Evolutionary conservation across 2,113 vertebrate species (phyloP).

Genomic region (Passer domesticus): DNA sequence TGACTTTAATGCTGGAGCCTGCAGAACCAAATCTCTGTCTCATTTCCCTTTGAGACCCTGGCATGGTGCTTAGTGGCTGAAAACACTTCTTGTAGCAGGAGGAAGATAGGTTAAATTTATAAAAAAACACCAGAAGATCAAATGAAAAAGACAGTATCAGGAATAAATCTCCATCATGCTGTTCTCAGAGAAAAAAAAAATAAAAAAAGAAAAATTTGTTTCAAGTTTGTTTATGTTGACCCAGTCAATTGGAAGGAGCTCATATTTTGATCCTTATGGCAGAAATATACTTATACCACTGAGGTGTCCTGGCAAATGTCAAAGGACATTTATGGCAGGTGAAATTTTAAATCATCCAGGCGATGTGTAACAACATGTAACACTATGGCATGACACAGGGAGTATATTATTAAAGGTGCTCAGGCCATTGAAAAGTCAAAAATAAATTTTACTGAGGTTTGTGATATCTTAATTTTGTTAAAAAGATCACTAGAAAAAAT

Average conservation of each 20-base stretch:
- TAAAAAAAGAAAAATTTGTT: neutral
- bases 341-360: constrained; percentile 3
- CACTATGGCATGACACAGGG: neutral
- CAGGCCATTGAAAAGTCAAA: constrained; percentile 22
- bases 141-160: neutral
- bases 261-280: neutral
- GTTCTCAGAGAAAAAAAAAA: neutral
- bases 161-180: neutral
- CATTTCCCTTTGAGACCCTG: neutral
- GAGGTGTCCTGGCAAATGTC: neutral
- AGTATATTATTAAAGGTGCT: constrained; percentile 35
- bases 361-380: neutral
- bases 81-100: neutral
- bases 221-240: neutral
- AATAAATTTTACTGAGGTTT: constrained; percentile 49
- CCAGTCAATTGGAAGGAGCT: neutral
- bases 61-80: neutral
- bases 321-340: constrained; percentile 8
- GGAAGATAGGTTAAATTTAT: neutral
- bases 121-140: neutral
- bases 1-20: neutral
- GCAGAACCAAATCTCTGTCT: neutral
- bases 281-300: neutral
- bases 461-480: constrained; percentile 68
- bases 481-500: constrained; percentile 62